These are phyloP conservation scores for Amphimedon queenslandica DNA, from an alignment of 37 sponge, comb jelly and placozoan genomes.

Conservation along the genomic window DNA sequence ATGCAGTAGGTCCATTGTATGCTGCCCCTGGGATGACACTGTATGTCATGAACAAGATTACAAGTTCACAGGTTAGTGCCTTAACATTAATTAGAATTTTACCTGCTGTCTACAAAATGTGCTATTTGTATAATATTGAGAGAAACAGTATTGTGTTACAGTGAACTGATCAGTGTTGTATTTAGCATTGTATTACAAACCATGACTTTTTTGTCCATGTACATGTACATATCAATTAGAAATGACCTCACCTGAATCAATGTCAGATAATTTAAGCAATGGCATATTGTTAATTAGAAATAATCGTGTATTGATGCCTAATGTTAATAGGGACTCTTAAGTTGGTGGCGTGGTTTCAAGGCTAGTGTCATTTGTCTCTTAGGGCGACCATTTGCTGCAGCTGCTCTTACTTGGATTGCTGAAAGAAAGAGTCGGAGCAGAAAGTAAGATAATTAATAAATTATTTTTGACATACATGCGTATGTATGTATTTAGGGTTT, in stretches of 20 bases:
- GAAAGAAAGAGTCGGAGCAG: slow-evolving; percentile 2
- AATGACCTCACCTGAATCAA: too few species aligned
- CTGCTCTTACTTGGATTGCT: too few species aligned
- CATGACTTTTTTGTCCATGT: slow-evolving; percentile 25
- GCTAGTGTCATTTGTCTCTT: slow-evolving; percentile 20
- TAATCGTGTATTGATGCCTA: not conserved
- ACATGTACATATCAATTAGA: slow-evolving; percentile 28
- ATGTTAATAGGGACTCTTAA: slow-evolving; percentile 47
- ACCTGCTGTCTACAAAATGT: not conserved
- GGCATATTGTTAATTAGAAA: too few species aligned
- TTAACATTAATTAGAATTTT: too few species aligned
- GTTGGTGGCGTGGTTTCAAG: slow-evolving; percentile 66
- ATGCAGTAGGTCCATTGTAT: too few species aligned
- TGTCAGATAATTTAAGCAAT: too few species aligned
- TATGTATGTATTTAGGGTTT: not conserved
- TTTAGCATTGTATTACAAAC: too few species aligned
- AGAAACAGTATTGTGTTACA: slow-evolving; percentile 2
- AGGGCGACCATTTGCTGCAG: slow-evolving; percentile 18
- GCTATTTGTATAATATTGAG: not conserved
- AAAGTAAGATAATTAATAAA: not conserved
- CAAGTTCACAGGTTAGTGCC: too few species aligned
- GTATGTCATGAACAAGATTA: too few species aligned
- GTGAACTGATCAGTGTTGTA: slow-evolving; percentile 21
- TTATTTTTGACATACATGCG: not conserved
- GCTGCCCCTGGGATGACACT: too few species aligned